These are phyloP conservation scores for Knipowitschia caucasica DNA, from an alignment of 2,797 vertebrate species.

Conservation along the genomic window DNA sequence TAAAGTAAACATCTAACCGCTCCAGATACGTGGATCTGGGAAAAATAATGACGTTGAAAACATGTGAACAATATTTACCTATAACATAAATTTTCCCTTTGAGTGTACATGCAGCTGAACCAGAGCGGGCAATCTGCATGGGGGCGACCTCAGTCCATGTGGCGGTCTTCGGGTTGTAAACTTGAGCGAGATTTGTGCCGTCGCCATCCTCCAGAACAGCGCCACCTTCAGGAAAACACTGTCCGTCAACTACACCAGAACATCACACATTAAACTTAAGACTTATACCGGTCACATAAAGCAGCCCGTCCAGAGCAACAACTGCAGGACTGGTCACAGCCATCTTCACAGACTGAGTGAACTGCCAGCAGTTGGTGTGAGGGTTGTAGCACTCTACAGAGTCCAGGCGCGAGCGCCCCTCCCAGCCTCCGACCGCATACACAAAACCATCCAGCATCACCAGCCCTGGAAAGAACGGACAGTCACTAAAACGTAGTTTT, in stretches of 20 bases:
- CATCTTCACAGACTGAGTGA: constrained; percentile 79
- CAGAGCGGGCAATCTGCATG: constrained; percentile 83
- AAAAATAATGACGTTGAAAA: too few relatives aligned
- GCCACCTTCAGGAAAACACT: constrained; percentile 58
- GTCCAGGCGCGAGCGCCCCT: constrained; percentile 76
- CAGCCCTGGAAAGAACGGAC: constrained; percentile 53
- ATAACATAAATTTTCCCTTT: constrained; percentile 83
- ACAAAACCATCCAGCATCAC: constrained; percentile 81
- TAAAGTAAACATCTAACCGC: too few relatives aligned
- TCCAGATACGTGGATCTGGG: too few relatives aligned
- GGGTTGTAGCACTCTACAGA: constrained; percentile 82
- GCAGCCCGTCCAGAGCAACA: constrained; percentile 76
- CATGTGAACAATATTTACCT: constrained; percentile 49
- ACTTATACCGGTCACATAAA: constrained; percentile 77
- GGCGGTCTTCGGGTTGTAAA: constrained; percentile 77
- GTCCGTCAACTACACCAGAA: not conserved
- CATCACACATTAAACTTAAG: not conserved
- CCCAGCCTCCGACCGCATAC: constrained; percentile 83
- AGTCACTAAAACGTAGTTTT: not conserved
- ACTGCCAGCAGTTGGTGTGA: constrained; percentile 78
- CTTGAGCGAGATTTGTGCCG: constrained; percentile 79
- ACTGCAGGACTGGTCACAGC: constrained; percentile 82
- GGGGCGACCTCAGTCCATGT: constrained; percentile 75
- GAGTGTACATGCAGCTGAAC: constrained; percentile 79
- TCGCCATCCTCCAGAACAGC: constrained; percentile 81